A percentile compares a stretch with the other conserved stretches of the same genome.
phyloP scores from a whole-genome alignment of 2,888 invertebrate genomes.

The Netelia fuscicornis region DNA sequence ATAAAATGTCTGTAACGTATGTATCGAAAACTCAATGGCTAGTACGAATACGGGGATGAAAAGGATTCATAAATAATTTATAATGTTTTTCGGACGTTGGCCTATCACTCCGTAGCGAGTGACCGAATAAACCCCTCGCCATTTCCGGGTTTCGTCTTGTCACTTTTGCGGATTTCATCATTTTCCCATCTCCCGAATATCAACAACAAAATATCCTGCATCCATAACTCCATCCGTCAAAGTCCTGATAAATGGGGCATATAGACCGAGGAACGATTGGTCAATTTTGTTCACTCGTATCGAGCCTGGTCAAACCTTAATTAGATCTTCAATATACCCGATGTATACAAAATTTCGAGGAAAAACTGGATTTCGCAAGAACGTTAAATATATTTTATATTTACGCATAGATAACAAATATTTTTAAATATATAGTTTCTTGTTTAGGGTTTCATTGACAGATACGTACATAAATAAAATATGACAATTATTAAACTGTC shows the following conservation, averaged over 20 bases:
- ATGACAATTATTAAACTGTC: too few species aligned
- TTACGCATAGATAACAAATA: background rate
- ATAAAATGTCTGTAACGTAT: background rate
- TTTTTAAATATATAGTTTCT: too few species aligned
- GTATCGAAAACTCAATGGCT: slow-evolving; percentile 1
- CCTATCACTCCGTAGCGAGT: slow-evolving; percentile 35
- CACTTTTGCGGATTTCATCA: slow-evolving; percentile 41
- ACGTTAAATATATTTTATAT: background rate
- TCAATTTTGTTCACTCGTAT: background rate
- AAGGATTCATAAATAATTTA: slow-evolving; percentile 80
- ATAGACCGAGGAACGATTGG: background rate
- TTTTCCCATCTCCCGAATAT: slow-evolving; percentile 21
- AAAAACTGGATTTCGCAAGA: background rate
- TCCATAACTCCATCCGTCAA: background rate
- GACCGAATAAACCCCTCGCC: slow-evolving; percentile 5
- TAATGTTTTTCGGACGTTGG: slow-evolving; percentile 83
- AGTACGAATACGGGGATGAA: slow-evolving; percentile 63
- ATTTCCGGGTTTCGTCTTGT: slow-evolving; percentile 31
- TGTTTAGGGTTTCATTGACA: too few species aligned
- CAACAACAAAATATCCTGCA: background rate
- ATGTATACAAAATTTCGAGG: background rate
- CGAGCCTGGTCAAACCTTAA: background rate
- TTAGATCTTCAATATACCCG: background rate
- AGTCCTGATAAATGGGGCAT: background rate
- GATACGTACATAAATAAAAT: too few species aligned